phyloP scores from a whole-genome alignment of 2,888 invertebrate genomes.

The Pilophorus perplexus region DNA sequence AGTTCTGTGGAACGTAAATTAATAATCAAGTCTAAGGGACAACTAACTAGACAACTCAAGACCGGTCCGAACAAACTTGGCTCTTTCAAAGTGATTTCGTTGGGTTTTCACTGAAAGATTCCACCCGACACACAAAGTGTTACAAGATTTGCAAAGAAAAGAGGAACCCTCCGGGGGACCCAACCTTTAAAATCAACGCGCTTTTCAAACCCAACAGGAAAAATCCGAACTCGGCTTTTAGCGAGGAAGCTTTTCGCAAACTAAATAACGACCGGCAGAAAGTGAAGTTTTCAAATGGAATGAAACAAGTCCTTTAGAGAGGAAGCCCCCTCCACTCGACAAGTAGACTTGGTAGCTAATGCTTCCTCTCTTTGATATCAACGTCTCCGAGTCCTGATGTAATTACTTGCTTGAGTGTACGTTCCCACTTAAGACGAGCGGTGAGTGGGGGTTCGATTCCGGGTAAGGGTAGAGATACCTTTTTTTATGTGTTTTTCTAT shows the following conservation, averaged over 20 bases:
- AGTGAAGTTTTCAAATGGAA: conserved; percentile 40
- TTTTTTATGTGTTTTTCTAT: not conserved
- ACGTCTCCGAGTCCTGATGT: conserved; percentile 37
- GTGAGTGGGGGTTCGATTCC: conserved; percentile 26
- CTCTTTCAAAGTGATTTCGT: too few species aligned
- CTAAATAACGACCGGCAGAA: conserved; percentile 29
- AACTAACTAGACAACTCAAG: too few species aligned
- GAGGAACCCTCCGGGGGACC: too few species aligned
- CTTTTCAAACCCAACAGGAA: conserved; percentile 17
- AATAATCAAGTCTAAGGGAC: too few species aligned
- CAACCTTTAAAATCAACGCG: conserved; percentile 24
- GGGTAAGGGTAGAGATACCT: not conserved
- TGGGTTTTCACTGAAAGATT: too few species aligned
- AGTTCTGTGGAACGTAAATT: too few species aligned
- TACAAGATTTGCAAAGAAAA: too few species aligned
- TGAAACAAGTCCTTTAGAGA: conserved; percentile 38
- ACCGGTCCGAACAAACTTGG: too few species aligned
- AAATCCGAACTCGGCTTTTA: conserved; percentile 25
- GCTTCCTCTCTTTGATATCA: conserved; percentile 38
- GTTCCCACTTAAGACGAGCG: conserved; percentile 18
- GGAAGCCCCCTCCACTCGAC: not conserved
- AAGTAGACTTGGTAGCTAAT: conserved; percentile 24
- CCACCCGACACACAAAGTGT: too few species aligned
- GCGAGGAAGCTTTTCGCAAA: conserved; percentile 20
- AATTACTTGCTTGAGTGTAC: conserved; percentile 37